phyloP scores from a whole-genome alignment of 1,140 invertebrate species.

The Steinernema feltiae region DNA sequence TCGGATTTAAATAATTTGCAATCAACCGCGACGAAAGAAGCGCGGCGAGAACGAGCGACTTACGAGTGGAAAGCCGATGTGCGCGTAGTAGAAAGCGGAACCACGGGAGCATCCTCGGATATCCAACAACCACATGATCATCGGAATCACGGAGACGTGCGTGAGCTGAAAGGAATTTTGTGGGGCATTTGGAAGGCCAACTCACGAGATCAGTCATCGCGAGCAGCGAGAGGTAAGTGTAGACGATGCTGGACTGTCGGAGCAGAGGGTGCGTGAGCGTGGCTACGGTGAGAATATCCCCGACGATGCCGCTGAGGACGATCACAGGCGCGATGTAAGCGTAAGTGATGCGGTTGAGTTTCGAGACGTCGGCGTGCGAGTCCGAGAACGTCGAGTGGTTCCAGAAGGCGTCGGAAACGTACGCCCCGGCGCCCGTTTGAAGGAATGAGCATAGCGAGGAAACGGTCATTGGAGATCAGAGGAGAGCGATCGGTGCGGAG shows the following conservation, averaged over 20 bases:
- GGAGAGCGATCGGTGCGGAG: no score
- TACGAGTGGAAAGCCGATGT: slow-evolving; percentile 55
- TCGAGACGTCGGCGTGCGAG: slow-evolving; percentile 31
- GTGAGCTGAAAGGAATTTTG: slow-evolving; percentile 44
- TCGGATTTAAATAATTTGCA: slow-evolving; percentile 6
- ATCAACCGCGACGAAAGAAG: not conserved
- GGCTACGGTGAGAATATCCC: slow-evolving; percentile 33
- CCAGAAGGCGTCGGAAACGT: slow-evolving; percentile 10
- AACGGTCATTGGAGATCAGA: not conserved
- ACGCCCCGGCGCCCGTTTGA: not conserved
- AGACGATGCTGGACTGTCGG: slow-evolving; percentile 44
- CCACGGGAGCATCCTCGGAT: slow-evolving; percentile 45
- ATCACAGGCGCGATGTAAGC: slow-evolving; percentile 55
- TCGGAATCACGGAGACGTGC: slow-evolving; percentile 56
- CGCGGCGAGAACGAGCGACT: slow-evolving; percentile 16
- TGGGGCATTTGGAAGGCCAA: not conserved
- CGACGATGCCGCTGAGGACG: slow-evolving; percentile 47
- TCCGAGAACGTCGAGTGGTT: slow-evolving; percentile 1
- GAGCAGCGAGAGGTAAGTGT: slow-evolving; percentile 55
- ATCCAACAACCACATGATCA: slow-evolving; percentile 55
- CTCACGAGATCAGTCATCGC: slow-evolving; percentile 55
- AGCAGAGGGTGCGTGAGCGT: slow-evolving; percentile 39
- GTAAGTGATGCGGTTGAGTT: slow-evolving; percentile 49
- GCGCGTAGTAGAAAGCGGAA: slow-evolving; percentile 55
- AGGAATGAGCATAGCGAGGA: slow-evolving; percentile 22